A percentile compares a stretch with the other conserved stretches of the same genome.
phyloP scores from a whole-genome alignment of 2,888 invertebrate species.

The Acanthosepion esculentum region DNA sequence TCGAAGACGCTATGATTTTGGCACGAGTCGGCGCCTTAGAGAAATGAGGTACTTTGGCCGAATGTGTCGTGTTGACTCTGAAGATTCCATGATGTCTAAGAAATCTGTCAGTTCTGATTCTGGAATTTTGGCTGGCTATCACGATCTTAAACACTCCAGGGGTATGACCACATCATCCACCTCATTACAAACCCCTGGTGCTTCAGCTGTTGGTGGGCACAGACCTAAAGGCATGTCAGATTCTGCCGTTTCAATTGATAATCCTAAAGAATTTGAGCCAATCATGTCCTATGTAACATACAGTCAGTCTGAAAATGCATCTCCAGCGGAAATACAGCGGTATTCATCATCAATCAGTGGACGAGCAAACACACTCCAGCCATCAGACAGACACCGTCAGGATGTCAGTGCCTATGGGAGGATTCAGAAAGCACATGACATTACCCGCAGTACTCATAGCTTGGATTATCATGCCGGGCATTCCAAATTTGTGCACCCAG shows the following conservation, averaged over 20 bases:
- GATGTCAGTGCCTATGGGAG: not conserved
- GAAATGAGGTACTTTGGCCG: not conserved
- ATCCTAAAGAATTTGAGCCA: not conserved
- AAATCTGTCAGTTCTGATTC: constrained; percentile 43
- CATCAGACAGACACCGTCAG: not conserved
- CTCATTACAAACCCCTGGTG: not conserved
- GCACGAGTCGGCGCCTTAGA: not conserved
- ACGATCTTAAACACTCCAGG: not conserved
- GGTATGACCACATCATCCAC: not conserved
- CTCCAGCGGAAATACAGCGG: not conserved
- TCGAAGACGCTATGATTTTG: not conserved
- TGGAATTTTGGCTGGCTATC: not conserved
- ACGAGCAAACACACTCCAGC: not conserved
- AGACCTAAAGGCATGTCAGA: not conserved
- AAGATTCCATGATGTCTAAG: not conserved
- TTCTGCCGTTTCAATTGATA: constrained; percentile 37
- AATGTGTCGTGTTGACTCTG: constrained; percentile 2
- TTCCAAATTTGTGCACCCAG: not conserved
- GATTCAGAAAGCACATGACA: not conserved
- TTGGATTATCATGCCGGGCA: constrained; percentile 38
- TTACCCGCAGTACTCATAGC: not conserved
- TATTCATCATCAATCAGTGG: not conserved
- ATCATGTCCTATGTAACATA: not conserved
- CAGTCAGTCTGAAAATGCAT: not conserved
- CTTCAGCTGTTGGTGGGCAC: not conserved